A percentile compares a stretch with the other conserved stretches of the same genome.
These are phyloP conservation scores for Pachyrhynchus sulphureomaculatus DNA, from an alignment of 1,140 invertebrate genomes.

Conservation along the genomic window DNA sequence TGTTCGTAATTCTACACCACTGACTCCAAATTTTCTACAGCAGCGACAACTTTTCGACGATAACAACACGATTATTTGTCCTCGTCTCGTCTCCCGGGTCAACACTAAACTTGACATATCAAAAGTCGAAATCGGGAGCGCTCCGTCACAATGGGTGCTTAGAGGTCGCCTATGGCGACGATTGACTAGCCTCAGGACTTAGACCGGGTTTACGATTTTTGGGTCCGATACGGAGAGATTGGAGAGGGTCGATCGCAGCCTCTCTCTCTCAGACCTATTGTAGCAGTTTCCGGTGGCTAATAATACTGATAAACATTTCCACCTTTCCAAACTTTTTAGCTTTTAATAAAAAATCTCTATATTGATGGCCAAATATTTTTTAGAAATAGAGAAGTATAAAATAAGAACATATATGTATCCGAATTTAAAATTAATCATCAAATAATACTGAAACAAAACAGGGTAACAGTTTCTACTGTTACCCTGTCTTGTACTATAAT, in stretches of 20 bases:
- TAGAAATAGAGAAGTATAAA: no score
- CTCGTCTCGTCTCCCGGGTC: slow-evolving; percentile 7
- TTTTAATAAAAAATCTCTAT: no score
- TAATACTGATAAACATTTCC: not conserved
- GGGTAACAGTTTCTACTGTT: no score
- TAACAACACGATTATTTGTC: slow-evolving; percentile 7
- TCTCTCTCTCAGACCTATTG: slow-evolving; percentile 15
- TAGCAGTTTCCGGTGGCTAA: slow-evolving; percentile 13
- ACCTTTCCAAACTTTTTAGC: no score
- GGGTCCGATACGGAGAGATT: slow-evolving; percentile 6
- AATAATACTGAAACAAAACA: no score
- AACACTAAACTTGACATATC: slow-evolving; percentile 18
- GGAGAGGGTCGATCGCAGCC: slow-evolving; percentile 1
- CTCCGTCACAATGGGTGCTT: slow-evolving; percentile 17
- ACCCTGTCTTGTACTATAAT: no score
- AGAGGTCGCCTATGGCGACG: slow-evolving; percentile 11
- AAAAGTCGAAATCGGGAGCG: slow-evolving; percentile 20
- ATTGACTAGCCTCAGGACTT: no score
- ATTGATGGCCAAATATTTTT: no score
- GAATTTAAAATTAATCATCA: no score
- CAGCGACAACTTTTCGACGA: slow-evolving; percentile 6
- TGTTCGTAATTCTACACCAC: no score
- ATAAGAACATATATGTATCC: no score
- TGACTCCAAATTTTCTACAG: not conserved
- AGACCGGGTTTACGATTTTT: not conserved